Evolutionary conservation across 2,797 vertebrate species (phyloP).

Genomic region (Anisognathus igniventris): DNA sequence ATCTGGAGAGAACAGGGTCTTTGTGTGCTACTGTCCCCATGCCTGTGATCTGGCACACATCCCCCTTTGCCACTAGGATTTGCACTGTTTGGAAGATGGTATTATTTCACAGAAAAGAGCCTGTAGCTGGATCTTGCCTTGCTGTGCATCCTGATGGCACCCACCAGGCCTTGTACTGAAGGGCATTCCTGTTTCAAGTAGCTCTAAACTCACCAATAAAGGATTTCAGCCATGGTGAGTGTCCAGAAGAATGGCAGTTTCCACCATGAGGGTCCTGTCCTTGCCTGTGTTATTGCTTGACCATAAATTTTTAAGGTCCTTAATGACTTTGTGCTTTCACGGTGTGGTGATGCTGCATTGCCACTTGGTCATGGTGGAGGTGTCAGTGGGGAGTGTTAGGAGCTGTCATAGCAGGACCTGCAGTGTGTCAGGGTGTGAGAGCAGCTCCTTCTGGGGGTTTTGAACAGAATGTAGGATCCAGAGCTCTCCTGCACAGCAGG

Average conservation of each 20-base stretch:
- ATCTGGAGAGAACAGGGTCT: background rate
- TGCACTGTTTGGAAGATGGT: background rate
- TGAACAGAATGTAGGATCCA: background rate
- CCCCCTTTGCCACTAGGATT: background rate
- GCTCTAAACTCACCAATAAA: background rate
- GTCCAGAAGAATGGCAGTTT: background rate
- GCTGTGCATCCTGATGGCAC: background rate
- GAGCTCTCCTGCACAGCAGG: background rate
- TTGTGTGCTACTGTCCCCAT: background rate
- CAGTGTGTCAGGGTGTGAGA: background rate
- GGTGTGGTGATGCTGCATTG: background rate
- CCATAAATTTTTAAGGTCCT: background rate
- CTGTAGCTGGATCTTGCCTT: accelerated
- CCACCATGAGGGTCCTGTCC: accelerated
- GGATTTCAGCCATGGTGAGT: accelerated
- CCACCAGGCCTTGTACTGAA: background rate
- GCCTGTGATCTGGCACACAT: background rate
- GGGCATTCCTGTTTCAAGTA: accelerated
- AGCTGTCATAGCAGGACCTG: background rate
- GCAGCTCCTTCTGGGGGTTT: background rate
- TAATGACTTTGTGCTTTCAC: background rate
- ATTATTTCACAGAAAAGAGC: background rate
- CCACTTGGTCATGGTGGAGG: accelerated
- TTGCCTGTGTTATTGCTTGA: background rate
- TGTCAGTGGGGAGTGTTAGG: background rate